A percentile compares a stretch with the other conserved stretches of the same genome.
These are phyloP conservation scores for Porites lobata DNA, from an alignment of 92 coral and sea anemone species.

Conservation along the genomic window DNA sequence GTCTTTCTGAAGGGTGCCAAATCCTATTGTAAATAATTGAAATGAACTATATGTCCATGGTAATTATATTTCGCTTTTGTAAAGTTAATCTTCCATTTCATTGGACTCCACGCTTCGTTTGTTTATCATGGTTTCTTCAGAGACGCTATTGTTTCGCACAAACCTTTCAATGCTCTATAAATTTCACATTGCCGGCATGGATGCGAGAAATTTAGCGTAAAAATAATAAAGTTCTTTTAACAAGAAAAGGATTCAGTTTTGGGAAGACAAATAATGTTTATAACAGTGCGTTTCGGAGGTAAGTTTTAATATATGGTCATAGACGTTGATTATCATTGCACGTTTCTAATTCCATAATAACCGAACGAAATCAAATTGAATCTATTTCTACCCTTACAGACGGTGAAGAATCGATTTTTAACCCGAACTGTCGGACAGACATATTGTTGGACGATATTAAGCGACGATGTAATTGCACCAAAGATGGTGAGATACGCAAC, in stretches of 20 bases:
- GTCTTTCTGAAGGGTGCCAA: background rate
- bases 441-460: slow-evolving; percentile 88
- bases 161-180: no score
- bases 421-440: slow-evolving; percentile 91
- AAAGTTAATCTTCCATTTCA: slow-evolving; percentile 21
- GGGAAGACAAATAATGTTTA: slow-evolving; percentile 46
- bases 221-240: background rate
- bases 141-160: background rate
- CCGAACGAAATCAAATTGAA: background rate
- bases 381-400: slow-evolving; percentile 53
- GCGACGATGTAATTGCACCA: slow-evolving; percentile 89
- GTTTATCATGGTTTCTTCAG: background rate
- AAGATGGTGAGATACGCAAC: slow-evolving; percentile 74
- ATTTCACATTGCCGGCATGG: background rate
- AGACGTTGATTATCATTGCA: background rate
- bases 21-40: slow-evolving; percentile 11
- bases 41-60: slow-evolving; percentile 15
- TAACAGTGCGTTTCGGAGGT: slow-evolving; percentile 81
- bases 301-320: background rate
- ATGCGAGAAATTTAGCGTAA: background rate
- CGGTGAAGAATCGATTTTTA: slow-evolving; percentile 89
- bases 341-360: background rate
- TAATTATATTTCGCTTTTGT: slow-evolving; percentile 38
- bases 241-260: background rate
- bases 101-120: slow-evolving; percentile 31